A percentile compares a stretch with the other conserved stretches of the same genome.
These are phyloP conservation scores for Deroplatys truncata DNA, from an alignment of 2,888 invertebrate species.

Conservation along the genomic window DNA sequence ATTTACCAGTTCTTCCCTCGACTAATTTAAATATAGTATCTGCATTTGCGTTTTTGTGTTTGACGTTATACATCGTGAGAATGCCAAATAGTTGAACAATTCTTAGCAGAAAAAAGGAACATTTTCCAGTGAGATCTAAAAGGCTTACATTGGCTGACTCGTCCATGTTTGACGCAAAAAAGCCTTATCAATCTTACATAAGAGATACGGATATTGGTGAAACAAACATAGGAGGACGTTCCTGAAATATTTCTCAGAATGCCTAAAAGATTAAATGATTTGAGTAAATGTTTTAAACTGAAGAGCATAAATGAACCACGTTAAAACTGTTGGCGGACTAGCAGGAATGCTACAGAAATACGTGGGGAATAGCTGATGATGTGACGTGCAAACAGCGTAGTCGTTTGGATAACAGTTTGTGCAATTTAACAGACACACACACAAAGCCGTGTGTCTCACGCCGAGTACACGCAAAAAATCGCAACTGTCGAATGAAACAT, in stretches of 20 bases:
- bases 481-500: not conserved
- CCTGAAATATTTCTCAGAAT: not conserved
- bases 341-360: not conserved
- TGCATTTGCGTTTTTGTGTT: too few relatives aligned
- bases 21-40: too few relatives aligned
- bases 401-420: not conserved
- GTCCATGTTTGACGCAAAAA: too few relatives aligned
- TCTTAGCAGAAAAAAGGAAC: too few relatives aligned
- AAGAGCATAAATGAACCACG: not conserved
- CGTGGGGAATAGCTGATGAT: not conserved
- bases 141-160: too few relatives aligned
- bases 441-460: not conserved
- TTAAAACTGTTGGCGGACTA: not conserved
- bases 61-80: too few relatives aligned
- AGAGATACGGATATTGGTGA: not conserved
- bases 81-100: too few relatives aligned
- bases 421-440: not conserved
- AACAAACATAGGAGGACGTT: not conserved
- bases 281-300: not conserved
- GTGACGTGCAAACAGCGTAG: not conserved
- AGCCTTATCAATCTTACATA: too few relatives aligned
- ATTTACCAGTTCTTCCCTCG: too few relatives aligned
- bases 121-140: too few relatives aligned
- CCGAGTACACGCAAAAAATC: not conserved
- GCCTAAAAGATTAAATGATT: not conserved